Base-by-base conservation (phyloP, 2,797 vertebrate species). In the Arrhamphus sclerolepis region DNA sequence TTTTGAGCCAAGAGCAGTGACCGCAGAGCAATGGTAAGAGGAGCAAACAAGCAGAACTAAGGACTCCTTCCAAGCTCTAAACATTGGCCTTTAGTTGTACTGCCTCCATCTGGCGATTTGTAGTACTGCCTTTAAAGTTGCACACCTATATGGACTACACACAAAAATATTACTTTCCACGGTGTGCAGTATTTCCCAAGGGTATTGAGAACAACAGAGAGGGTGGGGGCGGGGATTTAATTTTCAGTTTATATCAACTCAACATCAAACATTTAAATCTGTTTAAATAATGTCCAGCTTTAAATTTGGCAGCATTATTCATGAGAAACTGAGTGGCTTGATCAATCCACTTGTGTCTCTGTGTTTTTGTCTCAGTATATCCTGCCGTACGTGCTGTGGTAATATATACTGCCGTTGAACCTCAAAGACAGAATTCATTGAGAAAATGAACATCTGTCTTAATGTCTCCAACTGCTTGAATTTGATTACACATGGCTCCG, bases 401-500 rank as follows among this genome's bases (percentile, higher is more conserved):
- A 38, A 38, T 13, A 14, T 38, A 14, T 38, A 38, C 13, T 38
- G 34, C 11, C 13, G 14, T 14, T 64, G 70, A 29, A 19, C 77
- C 70, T 63, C 65, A 69, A 54, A 64, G 57, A 57, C 60, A 44
- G 52, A 75, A 73, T 63, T 78, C 53, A 83, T n/a, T 50, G 72
- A 57, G 66, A 70, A 81, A 81, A 80, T 71, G 8, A 71, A 71
- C 69, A 65, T 76, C 75, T 75, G 63, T 71, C 70, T 69, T 72
- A 73, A 79, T 72, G 73, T 73, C 61, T 70, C 72, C 50, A 31
- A 75, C 71, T 64, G 76, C 56, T 78, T 86, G 56, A 78, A 80
- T 88, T 70, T 83, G 83, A 87, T 80, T 80, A 80, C 62, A 62
- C 29, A 24, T 20, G 72, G 77, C 73, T 70, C 61, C 72, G 66